Conservation (phyloP, 2,888 invertebrate genomes). For the Melinaea marsaeus region DNA sequence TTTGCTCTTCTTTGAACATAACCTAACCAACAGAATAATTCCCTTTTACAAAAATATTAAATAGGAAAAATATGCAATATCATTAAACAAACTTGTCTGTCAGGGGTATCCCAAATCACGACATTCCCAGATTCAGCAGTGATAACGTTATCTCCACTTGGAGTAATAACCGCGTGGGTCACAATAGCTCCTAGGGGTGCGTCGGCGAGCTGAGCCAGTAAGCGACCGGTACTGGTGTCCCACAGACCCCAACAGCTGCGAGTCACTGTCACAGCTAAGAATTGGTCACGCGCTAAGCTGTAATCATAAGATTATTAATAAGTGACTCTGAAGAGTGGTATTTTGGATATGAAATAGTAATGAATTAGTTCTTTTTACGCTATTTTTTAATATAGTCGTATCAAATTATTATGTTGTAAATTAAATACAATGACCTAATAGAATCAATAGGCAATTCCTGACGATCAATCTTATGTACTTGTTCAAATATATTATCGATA, state of each 20-base stretch:
- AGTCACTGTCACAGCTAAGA: conserved; percentile 94
- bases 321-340: not conserved
- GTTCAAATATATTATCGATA: conserved; percentile 98
- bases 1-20: conserved; percentile 89
- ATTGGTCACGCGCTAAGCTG: conserved; percentile 86
- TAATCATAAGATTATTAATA: not conserved
- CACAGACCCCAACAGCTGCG: conserved; percentile 97
- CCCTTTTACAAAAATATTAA: not conserved
- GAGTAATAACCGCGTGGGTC: conserved; percentile 93
- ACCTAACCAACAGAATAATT: conserved; percentile 68
- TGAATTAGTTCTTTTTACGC: not conserved
- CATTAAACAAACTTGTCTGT: conserved; percentile 54
- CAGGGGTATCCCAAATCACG: conserved; percentile 87
- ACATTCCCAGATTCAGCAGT: conserved; percentile 96
- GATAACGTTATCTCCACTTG: conserved; percentile 89
- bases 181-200: conserved; percentile 96
- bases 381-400: not conserved
- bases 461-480: conserved; percentile 96
- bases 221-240: conserved; percentile 90
- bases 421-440: conserved; percentile 80
- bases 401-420: conserved; percentile 2
- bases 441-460: conserved; percentile 97
- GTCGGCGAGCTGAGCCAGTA: conserved; percentile 92
- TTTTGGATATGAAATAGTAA: not conserved
- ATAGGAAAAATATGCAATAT: not conserved